phyloP scores from a whole-genome alignment of 2,113 vertebrate genomes.

The Taurulus bubalis region DNA sequence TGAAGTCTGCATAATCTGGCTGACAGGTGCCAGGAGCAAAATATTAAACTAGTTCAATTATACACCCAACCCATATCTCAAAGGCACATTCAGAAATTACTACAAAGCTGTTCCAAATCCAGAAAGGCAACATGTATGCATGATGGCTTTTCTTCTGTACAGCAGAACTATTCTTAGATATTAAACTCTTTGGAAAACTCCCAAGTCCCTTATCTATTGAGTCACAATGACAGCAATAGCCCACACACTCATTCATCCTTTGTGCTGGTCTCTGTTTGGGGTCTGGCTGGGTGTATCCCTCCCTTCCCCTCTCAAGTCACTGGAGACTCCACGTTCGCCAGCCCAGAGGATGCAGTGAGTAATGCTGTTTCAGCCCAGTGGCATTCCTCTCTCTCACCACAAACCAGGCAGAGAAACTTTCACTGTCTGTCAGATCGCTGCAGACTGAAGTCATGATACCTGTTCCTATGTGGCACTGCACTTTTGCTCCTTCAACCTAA shows the following conservation, averaged over 20 bases:
- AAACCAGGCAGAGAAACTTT: slow-evolving; percentile 36
- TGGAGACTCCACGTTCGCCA: slow-evolving; percentile 41
- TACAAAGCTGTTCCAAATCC: neutral
- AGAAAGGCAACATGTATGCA: neutral
- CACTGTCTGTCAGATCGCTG: slow-evolving; percentile 27
- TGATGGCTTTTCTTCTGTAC: neutral
- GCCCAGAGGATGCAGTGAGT: slow-evolving; percentile 56
- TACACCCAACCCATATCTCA: slow-evolving; percentile 9
- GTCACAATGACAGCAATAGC: slow-evolving; percentile 18
- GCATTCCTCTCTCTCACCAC: slow-evolving; percentile 61
- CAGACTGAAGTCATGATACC: neutral
- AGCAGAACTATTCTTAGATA: slow-evolving; percentile 3
- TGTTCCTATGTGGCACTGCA: neutral
- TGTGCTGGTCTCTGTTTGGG: slow-evolving; percentile 42
- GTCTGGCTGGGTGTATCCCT: slow-evolving; percentile 34
- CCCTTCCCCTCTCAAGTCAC: slow-evolving; percentile 37
- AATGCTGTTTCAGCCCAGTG: slow-evolving; percentile 56
- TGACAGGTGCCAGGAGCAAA: slow-evolving; percentile 35
- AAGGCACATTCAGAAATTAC: neutral
- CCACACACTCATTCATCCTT: slow-evolving; percentile 33
- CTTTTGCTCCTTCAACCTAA: neutral
- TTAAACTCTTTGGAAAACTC: slow-evolving; percentile 3
- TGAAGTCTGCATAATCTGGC: slow-evolving; percentile 5
- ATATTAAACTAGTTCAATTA: slow-evolving; percentile 23
- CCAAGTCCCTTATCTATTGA: neutral